Evolutionary conservation across 2,113 vertebrate genomes (phyloP), one percentile per base, ranked within the genome.

Genomic region (Cromileptes altivelis): DNA sequence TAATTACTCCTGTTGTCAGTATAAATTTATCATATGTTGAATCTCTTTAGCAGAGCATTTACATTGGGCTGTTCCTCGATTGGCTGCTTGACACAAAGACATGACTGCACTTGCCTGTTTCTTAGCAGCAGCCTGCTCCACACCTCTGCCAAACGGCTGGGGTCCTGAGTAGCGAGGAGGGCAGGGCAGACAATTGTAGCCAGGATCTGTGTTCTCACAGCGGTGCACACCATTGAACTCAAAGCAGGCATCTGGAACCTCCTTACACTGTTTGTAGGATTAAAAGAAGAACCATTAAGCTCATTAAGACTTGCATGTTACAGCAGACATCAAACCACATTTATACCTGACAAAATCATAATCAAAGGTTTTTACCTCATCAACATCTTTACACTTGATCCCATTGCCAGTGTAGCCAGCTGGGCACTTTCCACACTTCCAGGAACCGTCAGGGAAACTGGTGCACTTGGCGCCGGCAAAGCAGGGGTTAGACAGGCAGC

Each of bases 401-500:
- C 99, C 99, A 72, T 99, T 96, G 83, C 99, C 99, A 13, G 93
- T 93, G 92, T 98, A 99, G 55, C 99, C 99, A 62, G 89, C 45
- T 25, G 98, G 98, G 74, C 99, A 99, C 18, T 96, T 95, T 37
- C 98, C 97, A 85, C 99, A 99, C 73, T 97, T 98, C 98, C 98
- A 99, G 80, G 97, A 97, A 56, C 99, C 99, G 53, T 99, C 98
- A 14, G 96, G 95, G 56, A 97, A 97, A 82, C 98, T 99, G 30
- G 96, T 98, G 90, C 99, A 99, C 1, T 96, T 95, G 65, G 95
- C 89, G 30, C 97, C 97, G 0, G 96, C 96, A 91, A 99, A 99
- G 94, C 98, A 99, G 37, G 99, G 99, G 73, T 97, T 99, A 79
- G 99, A 99, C 70, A 99, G 92, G 75, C 99, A 99, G 3, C 99